These are phyloP conservation scores for Bombus haemorrhoidalis DNA, from an alignment of 1,140 invertebrate genomes.

Conservation along the genomic window DNA sequence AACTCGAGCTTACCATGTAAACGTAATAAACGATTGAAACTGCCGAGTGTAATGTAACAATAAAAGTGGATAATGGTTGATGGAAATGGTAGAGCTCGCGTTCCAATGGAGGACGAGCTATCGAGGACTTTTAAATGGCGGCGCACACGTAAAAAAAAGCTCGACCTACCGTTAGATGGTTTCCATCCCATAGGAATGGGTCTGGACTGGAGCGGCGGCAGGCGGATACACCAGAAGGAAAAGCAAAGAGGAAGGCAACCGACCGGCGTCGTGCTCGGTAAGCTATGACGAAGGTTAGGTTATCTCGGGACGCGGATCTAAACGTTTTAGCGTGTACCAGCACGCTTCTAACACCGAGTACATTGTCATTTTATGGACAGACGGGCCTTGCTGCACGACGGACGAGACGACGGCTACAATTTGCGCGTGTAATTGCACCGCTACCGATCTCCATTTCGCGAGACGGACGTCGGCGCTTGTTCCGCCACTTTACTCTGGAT, in stretches of 20 bases:
- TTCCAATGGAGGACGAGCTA: no score
- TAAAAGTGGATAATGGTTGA: neutral
- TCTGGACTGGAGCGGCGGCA: neutral
- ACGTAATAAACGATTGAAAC: no score
- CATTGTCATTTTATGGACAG: slow-evolving; percentile 75
- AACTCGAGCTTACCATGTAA: no score
- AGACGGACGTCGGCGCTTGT: slow-evolving; percentile 39
- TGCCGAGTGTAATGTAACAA: neutral
- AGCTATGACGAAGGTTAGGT: slow-evolving; percentile 80
- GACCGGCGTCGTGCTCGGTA: slow-evolving; percentile 79
- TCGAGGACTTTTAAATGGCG: neutral
- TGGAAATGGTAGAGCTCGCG: neutral
- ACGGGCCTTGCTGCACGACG: slow-evolving; percentile 49
- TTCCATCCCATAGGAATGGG: slow-evolving; percentile 19
- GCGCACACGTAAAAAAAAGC: neutral
- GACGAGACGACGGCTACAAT: slow-evolving; percentile 62
- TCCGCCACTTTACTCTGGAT: neutral
- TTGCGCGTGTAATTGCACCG: slow-evolving; percentile 62
- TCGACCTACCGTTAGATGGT: slow-evolving; percentile 17
- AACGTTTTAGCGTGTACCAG: slow-evolving; percentile 76
- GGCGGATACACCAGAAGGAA: slow-evolving; percentile 28
- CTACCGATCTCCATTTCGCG: slow-evolving; percentile 60
- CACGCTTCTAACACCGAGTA: slow-evolving; percentile 57
- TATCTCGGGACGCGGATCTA: slow-evolving; percentile 78
- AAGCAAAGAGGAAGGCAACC: slow-evolving; percentile 21